Conservation (phyloP, 1,140 invertebrate species). For the Heliothis subflexa region DNA sequence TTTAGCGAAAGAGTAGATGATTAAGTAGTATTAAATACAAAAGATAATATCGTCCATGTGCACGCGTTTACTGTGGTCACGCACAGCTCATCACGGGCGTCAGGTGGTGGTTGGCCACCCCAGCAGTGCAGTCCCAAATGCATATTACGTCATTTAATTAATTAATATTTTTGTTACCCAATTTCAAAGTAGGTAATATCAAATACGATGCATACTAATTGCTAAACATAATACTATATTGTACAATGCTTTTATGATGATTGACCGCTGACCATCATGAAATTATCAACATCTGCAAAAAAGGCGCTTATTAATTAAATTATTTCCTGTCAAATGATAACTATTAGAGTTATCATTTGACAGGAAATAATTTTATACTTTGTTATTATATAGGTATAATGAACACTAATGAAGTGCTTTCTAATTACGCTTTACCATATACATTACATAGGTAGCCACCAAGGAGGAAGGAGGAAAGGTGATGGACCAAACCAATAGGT, state of each 20-base stretch:
- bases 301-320: too few species aligned
- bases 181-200: slow-evolving; percentile 14
- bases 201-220: background rate
- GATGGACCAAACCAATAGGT: too few species aligned
- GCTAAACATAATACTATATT: too few species aligned
- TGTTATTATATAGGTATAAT: too few species aligned
- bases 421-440: too few species aligned
- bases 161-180: slow-evolving; percentile 38
- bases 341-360: too few species aligned
- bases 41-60: slow-evolving; percentile 37
- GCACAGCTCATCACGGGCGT: slow-evolving; percentile 57
- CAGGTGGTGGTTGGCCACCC: slow-evolving; percentile 59
- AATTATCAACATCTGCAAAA: background rate
- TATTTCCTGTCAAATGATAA: too few species aligned
- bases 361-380: too few species aligned
- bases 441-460: too few species aligned
- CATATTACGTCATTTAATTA: slow-evolving; percentile 45
- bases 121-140: slow-evolving; percentile 2
- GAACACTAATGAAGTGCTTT: too few species aligned
- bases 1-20: background rate
- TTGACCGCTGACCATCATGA: background rate
- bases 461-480: too few species aligned
- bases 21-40: slow-evolving; percentile 23
- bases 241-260: too few species aligned
- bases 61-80: slow-evolving; percentile 55